Conservation (phyloP, 2,113 vertebrate genomes). For the Pangasianodon gigas region DNA sequence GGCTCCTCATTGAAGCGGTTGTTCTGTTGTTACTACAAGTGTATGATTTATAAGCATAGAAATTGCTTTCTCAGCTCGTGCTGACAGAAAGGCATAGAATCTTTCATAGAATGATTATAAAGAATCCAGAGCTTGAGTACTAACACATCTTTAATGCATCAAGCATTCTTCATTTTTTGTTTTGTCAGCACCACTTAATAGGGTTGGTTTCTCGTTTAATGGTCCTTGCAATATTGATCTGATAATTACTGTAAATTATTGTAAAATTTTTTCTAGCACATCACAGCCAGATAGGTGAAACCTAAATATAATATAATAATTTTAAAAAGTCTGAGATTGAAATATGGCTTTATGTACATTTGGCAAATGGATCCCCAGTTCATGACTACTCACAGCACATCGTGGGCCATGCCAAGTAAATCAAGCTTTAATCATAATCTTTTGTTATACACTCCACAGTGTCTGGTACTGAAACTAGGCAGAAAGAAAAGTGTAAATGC, state of each 20-base stretch:
- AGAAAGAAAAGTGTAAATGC: not conserved
- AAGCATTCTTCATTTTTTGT: conserved; percentile 39
- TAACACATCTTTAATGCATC: conserved; percentile 41
- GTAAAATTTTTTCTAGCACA: not conserved
- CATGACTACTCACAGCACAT: not conserved
- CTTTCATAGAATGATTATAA: conserved; percentile 16
- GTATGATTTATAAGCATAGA: conserved; percentile 9
- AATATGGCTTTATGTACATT: not conserved
- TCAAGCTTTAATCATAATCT: not conserved
- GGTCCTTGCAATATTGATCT: conserved; percentile 48
- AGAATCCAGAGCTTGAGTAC: not conserved
- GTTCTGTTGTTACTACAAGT: not conserved
- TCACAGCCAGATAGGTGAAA: not conserved
- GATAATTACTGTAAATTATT: conserved; percentile 40
- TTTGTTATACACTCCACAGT: not conserved
- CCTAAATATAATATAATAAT: not conserved
- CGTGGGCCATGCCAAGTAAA: not conserved
- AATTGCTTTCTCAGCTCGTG: conserved; percentile 2
- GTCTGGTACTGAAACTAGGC: not conserved
- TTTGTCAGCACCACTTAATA: conserved; percentile 42
- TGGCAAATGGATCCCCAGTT: not conserved
- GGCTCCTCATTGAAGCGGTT: not conserved
- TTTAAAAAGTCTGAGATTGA: not conserved
- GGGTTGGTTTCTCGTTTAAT: conserved; percentile 49
- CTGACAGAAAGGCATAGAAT: conserved; percentile 16